Evolutionary conservation across 2,113 vertebrate species (phyloP), one percentile per base, ranked within the genome.

Genomic region (Orycteropus afer): DNA sequence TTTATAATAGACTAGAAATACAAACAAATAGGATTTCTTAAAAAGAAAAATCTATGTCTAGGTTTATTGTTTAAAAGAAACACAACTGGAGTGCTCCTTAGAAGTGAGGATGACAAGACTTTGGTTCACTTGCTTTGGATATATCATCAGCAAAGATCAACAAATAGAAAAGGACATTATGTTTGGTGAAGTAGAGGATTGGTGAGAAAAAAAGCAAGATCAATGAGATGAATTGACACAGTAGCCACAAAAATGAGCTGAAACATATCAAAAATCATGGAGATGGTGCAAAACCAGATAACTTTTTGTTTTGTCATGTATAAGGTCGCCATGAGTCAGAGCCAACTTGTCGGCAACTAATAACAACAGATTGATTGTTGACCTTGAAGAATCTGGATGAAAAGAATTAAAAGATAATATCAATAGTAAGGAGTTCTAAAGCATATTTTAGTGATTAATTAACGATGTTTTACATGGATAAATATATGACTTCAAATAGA

Each of bases 401-500:
- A 49, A 40, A 12, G 51, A 59, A 53, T 74, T 0, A 82, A 88
- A 93, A 25, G 20, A 49, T 9, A n/a, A 0, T 27, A 93, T 77
- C 47, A 65, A 71, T 85, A 77, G 57, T 53, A 81, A 42, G 27
- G 32, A 71, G 17, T 77, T 83, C 7, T 63, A 81, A 90, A 90
- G 53, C 34, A 89, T 11, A 82, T 47, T 95, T 89, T 85, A 74
- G 63, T 91, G 55, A 73, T 22, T 88, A 79, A 94, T 34, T 73
- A 71, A 82, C 65, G 25, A n/a, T 59, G 77, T 89, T 89, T 73
- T 49, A 67, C 12, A 55, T 55, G 8, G 55, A 67, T 88, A 91
- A 92, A 61, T 94, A 37, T 95, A 96, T 94, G 5, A 40, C 29
- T 96, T 95, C 47, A 55, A 80, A 49, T 61, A 3, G 18, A 22